phyloP scores from a whole-genome alignment of 2,888 invertebrate species.

The Agrochola litura region DNA sequence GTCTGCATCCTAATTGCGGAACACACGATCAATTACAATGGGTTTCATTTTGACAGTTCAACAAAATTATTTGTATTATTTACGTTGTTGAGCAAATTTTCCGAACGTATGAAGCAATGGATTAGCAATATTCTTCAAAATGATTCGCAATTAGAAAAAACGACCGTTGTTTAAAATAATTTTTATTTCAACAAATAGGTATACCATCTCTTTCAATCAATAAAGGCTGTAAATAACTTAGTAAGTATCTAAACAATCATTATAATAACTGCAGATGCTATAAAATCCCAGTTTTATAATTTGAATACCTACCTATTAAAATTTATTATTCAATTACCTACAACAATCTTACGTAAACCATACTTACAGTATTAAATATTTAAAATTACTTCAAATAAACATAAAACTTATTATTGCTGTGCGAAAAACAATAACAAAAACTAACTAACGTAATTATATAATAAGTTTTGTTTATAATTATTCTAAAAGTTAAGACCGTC shows the following conservation, averaged over 20 bases:
- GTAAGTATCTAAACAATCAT: background rate
- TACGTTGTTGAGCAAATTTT: no score
- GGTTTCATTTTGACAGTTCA: no score
- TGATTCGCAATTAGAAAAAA: background rate
- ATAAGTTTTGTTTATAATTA: no score
- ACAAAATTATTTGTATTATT: no score
- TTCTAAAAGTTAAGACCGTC: no score
- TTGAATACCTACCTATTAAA: background rate
- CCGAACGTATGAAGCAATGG: no score
- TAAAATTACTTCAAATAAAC: background rate
- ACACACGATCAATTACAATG: no score
- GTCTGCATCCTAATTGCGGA: no score
- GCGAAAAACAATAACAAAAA: background rate
- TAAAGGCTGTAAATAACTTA: background rate
- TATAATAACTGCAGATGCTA: background rate
- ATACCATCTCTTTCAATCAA: background rate
- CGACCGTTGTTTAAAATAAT: background rate
- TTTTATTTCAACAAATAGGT: background rate
- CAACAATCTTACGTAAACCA: background rate
- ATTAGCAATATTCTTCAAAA: no score
- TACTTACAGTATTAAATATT: background rate
- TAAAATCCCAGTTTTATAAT: background rate
- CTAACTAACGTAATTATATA: background rate
- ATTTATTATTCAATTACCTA: background rate
- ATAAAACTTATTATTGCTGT: background rate